Percentiles rank a stretch among this genome's conserved stretches.
Conservation (phyloP, 2,888 invertebrate species). For the Congeria kusceri region DNA sequence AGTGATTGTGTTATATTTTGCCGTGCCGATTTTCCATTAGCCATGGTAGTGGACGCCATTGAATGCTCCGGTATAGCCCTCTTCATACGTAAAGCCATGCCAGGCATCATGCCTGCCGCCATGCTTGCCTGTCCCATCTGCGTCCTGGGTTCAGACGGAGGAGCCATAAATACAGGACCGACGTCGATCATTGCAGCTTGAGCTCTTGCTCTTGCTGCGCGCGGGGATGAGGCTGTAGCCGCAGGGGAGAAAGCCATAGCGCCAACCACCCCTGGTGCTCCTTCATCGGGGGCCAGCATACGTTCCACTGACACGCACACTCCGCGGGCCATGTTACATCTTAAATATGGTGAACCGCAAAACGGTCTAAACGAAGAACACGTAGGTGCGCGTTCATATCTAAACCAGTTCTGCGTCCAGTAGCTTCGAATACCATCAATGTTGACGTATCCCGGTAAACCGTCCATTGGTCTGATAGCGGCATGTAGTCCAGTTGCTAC, state of each 20-base stretch:
- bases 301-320: slow-evolving; percentile 13
- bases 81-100: too few species aligned
- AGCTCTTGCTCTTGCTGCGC: not conserved
- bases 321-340: slow-evolving; percentile 27
- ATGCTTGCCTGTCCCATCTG: slow-evolving; percentile 8
- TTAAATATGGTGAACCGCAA: slow-evolving; percentile 39
- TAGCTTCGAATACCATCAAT: slow-evolving; percentile 53
- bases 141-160: not conserved
- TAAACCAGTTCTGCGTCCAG: slow-evolving; percentile 47
- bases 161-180: not conserved
- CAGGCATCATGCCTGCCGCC: too few species aligned
- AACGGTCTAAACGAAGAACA: too few species aligned
- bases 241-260: not conserved
- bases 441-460: slow-evolving; percentile 47
- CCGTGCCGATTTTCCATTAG: too few species aligned
- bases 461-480: slow-evolving; percentile 40
- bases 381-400: slow-evolving; percentile 57
- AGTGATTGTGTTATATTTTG: too few species aligned
- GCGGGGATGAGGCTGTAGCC: not conserved
- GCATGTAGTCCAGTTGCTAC: slow-evolving; percentile 27
- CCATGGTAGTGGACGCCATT: too few species aligned
- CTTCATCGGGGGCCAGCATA: not conserved
- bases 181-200: not conserved
- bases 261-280: not conserved
- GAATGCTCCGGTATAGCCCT: too few species aligned